Evolutionary conservation across 2,888 invertebrate species (phyloP).

Genomic region (Cheiracanthium punctorium): DNA sequence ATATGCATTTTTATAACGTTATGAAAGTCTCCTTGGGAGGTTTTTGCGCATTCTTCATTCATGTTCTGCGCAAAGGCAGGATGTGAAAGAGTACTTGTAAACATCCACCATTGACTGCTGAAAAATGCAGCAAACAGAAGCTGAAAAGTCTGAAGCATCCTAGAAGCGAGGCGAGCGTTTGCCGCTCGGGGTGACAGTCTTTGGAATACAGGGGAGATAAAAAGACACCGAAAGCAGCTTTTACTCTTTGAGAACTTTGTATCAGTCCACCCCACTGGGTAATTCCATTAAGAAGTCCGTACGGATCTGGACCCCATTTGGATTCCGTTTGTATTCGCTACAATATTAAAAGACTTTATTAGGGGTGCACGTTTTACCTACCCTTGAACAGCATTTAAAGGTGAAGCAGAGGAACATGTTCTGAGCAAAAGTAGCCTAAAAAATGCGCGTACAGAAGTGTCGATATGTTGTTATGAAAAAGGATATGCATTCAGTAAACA

Average conservation of each 20-base stretch:
- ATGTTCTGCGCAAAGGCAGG: no score
- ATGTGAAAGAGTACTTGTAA: constrained; percentile 9
- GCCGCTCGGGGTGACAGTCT: not conserved
- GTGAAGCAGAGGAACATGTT: no score
- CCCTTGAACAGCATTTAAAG: no score
- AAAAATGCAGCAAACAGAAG: constrained; percentile 25
- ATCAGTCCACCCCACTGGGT: constrained; percentile 47
- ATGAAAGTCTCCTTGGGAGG: no score
- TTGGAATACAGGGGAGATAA: not conserved
- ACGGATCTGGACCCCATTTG: not conserved
- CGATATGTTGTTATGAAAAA: no score
- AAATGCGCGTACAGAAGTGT: no score
- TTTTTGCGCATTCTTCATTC: no score
- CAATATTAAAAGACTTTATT: not conserved
- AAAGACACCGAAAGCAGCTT: not conserved
- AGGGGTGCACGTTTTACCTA: not conserved
- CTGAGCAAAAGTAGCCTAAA: no score
- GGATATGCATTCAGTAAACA: no score
- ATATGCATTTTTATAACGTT: no score
- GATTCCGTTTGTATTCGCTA: not conserved
- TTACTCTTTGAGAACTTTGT: constrained; percentile 34
- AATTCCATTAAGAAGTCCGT: constrained; percentile 41
- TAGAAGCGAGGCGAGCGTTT: not conserved
- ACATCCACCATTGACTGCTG: constrained; percentile 29
- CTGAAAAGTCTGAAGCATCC: not conserved